Evolutionary conservation across 2,888 invertebrate species (phyloP).

Genomic region (Lysandra coridon): DNA sequence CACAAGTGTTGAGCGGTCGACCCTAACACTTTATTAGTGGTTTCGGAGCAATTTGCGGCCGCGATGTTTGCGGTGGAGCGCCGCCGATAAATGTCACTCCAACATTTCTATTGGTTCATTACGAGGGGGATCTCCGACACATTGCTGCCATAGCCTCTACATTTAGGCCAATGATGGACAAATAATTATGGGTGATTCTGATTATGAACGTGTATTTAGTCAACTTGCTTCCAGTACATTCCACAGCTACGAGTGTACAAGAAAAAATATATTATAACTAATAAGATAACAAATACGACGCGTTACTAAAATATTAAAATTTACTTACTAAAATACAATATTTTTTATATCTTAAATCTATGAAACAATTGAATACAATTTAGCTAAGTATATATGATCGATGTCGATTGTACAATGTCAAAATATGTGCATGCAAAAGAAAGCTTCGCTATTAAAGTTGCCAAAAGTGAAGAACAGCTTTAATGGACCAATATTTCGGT

Average conservation of each 20-base stretch:
- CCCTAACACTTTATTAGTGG: conserved; percentile 37
- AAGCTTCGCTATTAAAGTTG: not conserved
- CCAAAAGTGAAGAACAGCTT: not conserved
- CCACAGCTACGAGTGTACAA: no score
- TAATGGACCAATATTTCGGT: not conserved
- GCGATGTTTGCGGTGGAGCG: conserved; percentile 51
- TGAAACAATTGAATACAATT: no score
- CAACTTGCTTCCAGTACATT: no score
- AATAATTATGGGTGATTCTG: not conserved
- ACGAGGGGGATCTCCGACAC: not conserved
- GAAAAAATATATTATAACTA: no score
- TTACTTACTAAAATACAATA: no score
- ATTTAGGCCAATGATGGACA: not conserved
- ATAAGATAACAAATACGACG: no score
- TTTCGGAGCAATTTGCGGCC: conserved; percentile 61
- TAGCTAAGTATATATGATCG: no score
- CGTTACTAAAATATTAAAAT: no score
- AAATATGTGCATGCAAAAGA: not conserved
- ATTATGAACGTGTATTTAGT: no score
- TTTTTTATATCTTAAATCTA: no score
- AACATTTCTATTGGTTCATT: conserved; percentile 25
- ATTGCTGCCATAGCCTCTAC: not conserved
- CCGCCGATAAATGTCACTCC: not conserved
- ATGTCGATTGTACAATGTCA: no score
- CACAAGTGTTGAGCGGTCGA: not conserved